Percentiles rank a stretch among this genome's conserved stretches.
Conservation (phyloP, 2,888 invertebrate species). For the Trissoscelio sp. region DNA sequence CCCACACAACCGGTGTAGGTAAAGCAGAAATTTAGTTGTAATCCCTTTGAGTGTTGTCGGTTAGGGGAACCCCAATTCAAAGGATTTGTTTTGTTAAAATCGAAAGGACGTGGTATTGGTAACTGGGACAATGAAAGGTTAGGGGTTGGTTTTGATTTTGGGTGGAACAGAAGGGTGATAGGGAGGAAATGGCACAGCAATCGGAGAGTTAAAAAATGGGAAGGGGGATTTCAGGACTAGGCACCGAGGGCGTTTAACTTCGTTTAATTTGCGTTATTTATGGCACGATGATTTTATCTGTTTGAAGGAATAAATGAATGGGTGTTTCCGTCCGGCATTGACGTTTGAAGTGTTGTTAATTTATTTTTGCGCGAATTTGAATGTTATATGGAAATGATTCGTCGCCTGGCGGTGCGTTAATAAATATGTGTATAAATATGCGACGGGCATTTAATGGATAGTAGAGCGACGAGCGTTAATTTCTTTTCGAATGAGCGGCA, state of each 20-base stretch:
- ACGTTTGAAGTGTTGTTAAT: conserved; percentile 2
- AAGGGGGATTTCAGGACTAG: conserved; percentile 9
- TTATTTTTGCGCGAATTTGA: conserved; percentile 1
- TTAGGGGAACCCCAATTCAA: too few species aligned
- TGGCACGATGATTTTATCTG: conserved; percentile 33
- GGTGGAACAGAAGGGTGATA: background rate
- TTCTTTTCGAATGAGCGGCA: background rate
- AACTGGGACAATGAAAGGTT: too few species aligned
- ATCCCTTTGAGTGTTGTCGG: too few species aligned
- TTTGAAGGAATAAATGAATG: conserved; percentile 9
- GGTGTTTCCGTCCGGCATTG: background rate
- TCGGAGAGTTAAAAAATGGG: conserved; percentile 38
- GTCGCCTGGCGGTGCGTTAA: background rate
- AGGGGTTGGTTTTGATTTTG: too few species aligned
- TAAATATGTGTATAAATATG: conserved; percentile 4
- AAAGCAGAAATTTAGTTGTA: too few species aligned
- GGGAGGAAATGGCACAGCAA: conserved; percentile 39
- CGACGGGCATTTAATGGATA: background rate
- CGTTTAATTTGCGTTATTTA: conserved; percentile 40
- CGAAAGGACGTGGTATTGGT: too few species aligned
- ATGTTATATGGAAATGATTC: background rate
- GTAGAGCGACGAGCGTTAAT: background rate
- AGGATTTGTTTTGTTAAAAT: too few species aligned
- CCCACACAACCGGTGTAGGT: too few species aligned
- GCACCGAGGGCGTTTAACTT: conserved; percentile 26